These are phyloP conservation scores for Thereuonema tuberculata DNA, from an alignment of 1,140 invertebrate species.

Conservation along the genomic window DNA sequence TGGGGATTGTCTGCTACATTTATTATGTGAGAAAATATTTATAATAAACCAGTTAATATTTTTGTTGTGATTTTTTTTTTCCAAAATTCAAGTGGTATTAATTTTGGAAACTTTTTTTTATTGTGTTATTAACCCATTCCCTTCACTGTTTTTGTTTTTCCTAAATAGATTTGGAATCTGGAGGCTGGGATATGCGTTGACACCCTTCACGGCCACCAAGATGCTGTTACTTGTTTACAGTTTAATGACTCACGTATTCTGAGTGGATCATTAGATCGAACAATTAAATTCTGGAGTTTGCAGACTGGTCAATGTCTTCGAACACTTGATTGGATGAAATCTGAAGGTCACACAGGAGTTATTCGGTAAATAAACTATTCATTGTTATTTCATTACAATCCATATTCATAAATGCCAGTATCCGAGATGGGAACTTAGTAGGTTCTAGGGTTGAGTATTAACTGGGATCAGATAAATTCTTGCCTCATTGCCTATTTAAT, in stretches of 20 bases:
- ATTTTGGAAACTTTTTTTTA: too few relatives aligned
- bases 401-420: too few relatives aligned
- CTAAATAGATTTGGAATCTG: slow-evolving; percentile 37
- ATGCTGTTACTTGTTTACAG: slow-evolving; percentile 38
- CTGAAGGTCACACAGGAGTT: slow-evolving; percentile 40
- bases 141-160: too few relatives aligned
- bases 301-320: slow-evolving; percentile 35
- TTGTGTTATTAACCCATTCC: too few relatives aligned
- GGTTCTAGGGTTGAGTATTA: slow-evolving; percentile 4
- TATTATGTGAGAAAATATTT: too few relatives aligned
- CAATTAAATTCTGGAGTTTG: slow-evolving; percentile 39
- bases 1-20: too few relatives aligned
- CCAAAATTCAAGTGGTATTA: too few relatives aligned
- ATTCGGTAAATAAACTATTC: slow-evolving; percentile 26
- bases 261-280: slow-evolving; percentile 38
- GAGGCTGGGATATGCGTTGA: slow-evolving; percentile 29
- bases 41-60: too few relatives aligned
- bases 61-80: too few relatives aligned
- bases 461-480: neutral
- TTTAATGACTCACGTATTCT: slow-evolving; percentile 36
- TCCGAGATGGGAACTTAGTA: too few relatives aligned
- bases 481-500: too few relatives aligned
- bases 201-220: slow-evolving; percentile 35
- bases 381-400: too few relatives aligned
- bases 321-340: slow-evolving; percentile 41